Conservation (phyloP, 2,113 vertebrate genomes). For the Ictalurus furcatus region DNA sequence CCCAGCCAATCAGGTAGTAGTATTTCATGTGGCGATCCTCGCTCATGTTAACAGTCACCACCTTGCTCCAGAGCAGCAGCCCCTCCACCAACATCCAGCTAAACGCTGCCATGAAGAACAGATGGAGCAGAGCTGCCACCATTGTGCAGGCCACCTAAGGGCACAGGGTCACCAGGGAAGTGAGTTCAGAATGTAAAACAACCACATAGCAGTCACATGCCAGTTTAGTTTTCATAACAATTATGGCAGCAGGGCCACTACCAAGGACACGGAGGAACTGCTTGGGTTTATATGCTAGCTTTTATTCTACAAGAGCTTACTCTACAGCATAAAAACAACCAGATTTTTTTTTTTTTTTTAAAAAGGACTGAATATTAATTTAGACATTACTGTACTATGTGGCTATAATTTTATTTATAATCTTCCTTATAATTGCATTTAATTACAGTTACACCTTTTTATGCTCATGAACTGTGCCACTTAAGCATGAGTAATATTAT, state of each 20-base stretch:
- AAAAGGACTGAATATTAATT: background rate
- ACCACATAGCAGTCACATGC: background rate
- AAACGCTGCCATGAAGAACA: slow-evolving; percentile 82
- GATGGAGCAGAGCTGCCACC: slow-evolving; percentile 77
- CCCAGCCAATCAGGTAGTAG: slow-evolving; percentile 83
- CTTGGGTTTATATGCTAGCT: background rate
- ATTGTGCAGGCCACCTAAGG: slow-evolving; percentile 76
- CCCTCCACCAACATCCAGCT: slow-evolving; percentile 83
- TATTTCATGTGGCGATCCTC: slow-evolving; percentile 81
- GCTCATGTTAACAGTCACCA: slow-evolving; percentile 78
- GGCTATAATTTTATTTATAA: background rate
- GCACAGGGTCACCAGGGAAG: slow-evolving; percentile 46
- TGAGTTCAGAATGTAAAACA: background rate
- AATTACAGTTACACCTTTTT: background rate
- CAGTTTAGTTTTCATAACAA: slow-evolving; percentile 18
- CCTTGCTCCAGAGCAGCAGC: slow-evolving; percentile 83
- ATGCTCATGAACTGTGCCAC: background rate
- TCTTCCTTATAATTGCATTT: background rate
- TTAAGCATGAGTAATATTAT: background rate
- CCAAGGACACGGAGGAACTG: background rate
- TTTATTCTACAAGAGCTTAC: background rate
- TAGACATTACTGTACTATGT: background rate
- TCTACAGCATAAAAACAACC: background rate
- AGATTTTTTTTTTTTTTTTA: background rate
- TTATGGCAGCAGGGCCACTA: background rate